Percentiles rank a stretch among this genome's conserved stretches.
Conservation (phyloP, 2,797 vertebrate species). For the Pagetopsis macropterus region DNA sequence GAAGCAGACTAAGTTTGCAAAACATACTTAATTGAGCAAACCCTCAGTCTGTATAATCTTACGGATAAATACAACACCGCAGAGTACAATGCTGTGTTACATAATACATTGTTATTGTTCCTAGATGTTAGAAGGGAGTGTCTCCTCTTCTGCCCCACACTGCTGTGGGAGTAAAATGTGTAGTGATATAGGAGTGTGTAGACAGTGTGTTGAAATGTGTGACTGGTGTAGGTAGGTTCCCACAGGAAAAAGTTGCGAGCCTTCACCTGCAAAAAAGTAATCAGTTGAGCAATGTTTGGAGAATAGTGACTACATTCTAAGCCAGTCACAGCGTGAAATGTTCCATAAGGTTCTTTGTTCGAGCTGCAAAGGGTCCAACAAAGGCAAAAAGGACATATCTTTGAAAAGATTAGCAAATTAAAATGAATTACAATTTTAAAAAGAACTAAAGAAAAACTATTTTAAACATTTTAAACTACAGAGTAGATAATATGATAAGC, state of each 20-base stretch:
- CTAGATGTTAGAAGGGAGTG: constrained; percentile 32
- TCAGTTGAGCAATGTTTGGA: constrained; percentile 24
- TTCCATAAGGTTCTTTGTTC: constrained; percentile 19
- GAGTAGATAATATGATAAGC: background rate
- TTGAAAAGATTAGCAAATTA: background rate
- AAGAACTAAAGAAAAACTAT: constrained; percentile 4
- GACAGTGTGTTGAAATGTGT: constrained; percentile 54
- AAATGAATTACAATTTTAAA: background rate
- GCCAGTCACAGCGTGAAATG: constrained; percentile 54
- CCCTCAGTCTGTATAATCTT: constrained; percentile 22
- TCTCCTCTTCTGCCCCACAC: background rate
- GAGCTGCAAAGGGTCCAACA: background rate
- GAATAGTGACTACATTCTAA: constrained; percentile 13
- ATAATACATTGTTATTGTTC: constrained; percentile 38
- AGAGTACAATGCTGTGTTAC: constrained; percentile 23
- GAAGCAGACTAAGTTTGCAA: constrained; percentile 41
- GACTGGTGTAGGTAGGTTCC: constrained; percentile 32
- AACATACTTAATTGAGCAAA: constrained; percentile 51
- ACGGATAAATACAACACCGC: constrained; percentile 38
- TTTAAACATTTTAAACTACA: background rate
- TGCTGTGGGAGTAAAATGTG: constrained; percentile 24
- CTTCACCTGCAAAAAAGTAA: constrained; percentile 49
- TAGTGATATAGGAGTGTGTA: constrained; percentile 6
- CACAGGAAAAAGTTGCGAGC: constrained; percentile 35
- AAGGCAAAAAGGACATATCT: background rate